A percentile compares a stretch with the other conserved stretches of the same genome.
Conservation (phyloP, 2,113 vertebrate genomes). For the Hystrix brachyura region DNA sequence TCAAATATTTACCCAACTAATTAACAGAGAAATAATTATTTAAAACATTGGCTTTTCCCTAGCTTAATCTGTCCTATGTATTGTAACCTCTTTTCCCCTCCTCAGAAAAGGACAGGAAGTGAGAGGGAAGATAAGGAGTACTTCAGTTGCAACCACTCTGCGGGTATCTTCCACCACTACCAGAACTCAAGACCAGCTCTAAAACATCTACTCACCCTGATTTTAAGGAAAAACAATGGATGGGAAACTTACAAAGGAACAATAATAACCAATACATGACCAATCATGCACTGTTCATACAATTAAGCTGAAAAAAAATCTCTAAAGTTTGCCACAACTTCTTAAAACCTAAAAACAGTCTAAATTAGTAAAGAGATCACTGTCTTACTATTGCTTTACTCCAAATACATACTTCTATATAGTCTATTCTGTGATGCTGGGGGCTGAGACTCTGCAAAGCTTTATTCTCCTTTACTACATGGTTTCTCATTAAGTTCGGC, state of each 20-base stretch:
- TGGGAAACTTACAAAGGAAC: neutral
- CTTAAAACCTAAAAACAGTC: conserved; percentile 38
- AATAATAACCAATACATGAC: conserved; percentile 24
- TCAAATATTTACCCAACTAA: conserved; percentile 45
- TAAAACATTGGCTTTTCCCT: conserved; percentile 34
- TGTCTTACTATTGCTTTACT: conserved; percentile 35
- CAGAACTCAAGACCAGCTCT: conserved; percentile 29
- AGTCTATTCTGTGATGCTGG: neutral
- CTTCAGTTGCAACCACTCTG: neutral
- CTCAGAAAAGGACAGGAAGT: neutral
- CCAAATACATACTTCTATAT: conserved; percentile 9
- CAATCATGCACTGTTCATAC: conserved; percentile 21
- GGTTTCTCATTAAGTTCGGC: conserved; percentile 23
- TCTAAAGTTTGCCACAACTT: conserved; percentile 41
- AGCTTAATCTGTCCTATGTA: neutral
- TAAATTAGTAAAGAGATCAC: conserved; percentile 7
- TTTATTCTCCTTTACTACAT: neutral
- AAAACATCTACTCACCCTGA: conserved; percentile 49
- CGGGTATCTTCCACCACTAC: neutral
- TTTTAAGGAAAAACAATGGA: conserved; percentile 34
- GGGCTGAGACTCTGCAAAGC: neutral
- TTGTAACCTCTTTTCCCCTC: neutral
- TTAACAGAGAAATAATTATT: conserved; percentile 32
- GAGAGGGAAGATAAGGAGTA: neutral
- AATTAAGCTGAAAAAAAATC: neutral